A percentile compares a stretch with the other conserved stretches of the same genome.
phyloP scores from a whole-genome alignment of 2,888 invertebrate species.

The Sturmia bella region DNA sequence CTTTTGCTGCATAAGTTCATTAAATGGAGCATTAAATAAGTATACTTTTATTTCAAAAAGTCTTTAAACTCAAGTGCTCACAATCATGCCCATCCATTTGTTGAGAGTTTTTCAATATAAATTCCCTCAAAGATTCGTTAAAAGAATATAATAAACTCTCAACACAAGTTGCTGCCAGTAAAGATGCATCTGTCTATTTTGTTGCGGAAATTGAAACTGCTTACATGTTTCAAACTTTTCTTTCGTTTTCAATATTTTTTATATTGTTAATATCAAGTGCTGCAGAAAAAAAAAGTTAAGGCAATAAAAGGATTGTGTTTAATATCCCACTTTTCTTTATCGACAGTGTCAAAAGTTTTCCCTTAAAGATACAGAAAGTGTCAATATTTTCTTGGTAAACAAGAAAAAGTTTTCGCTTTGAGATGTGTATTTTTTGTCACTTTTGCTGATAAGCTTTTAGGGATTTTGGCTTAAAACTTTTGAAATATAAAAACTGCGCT shows the following conservation, averaged over 20 bases:
- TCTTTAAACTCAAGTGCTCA: not conserved
- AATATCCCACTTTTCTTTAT: not conserved
- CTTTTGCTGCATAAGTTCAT: not conserved
- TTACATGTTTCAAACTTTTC: constrained; percentile 56
- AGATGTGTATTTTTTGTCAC: not conserved
- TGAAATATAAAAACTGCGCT: no score
- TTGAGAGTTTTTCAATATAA: not conserved
- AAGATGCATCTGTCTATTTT: constrained; percentile 30
- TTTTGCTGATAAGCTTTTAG: not conserved
- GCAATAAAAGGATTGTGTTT: constrained; percentile 25
- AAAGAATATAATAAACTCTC: constrained; percentile 19
- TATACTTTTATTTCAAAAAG: constrained; percentile 3
- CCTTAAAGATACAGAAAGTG: constrained; percentile 5
- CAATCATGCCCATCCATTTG: not conserved
- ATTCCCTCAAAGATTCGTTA: not conserved
- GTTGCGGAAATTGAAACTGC: constrained; percentile 58
- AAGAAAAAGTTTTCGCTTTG: constrained; percentile 13
- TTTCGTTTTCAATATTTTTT: constrained; percentile 39
- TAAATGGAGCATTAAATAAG: not conserved
- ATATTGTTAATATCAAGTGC: constrained; percentile 24
- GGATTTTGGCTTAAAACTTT: not conserved
- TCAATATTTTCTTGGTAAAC: constrained; percentile 7
- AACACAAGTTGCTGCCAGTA: constrained; percentile 9
- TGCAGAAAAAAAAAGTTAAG: constrained; percentile 11
- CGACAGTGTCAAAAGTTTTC: not conserved